Base-by-base conservation (phyloP, 2,888 invertebrate species). In the Agrotis clavis region DNA sequence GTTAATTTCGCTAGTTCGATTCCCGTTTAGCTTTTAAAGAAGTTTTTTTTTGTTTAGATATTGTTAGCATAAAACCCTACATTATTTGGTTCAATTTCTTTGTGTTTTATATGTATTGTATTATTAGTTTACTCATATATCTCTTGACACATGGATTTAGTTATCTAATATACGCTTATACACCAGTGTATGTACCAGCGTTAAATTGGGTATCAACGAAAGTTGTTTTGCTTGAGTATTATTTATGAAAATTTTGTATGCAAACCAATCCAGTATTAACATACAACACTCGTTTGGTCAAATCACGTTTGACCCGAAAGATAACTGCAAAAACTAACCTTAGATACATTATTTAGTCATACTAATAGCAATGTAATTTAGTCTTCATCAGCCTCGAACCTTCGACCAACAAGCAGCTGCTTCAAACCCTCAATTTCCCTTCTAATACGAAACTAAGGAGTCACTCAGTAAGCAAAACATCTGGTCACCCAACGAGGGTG, bases 381-480 rank as follows among this genome's bases (percentile, higher is more conserved):
- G 47, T 18, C 1, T 54, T 45, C 59, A 67, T 67, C 57, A 57
- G 19, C 30, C 14, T 25, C 45, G 21, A 18, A 6, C 21, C 21
- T 53, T 35, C 16, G 47, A n/a, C 13, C 21, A 50, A 30, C 14
- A 3, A 30, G 56, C 76, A 74, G 45, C 45, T 76, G 57, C 60
- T 18, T 7, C 9, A 25, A 56, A 14, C 62, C 76, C 59, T 9
- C 47, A 59, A 62, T 57, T 57, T 48, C 57, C 77, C 11, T 56
- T 19, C 61, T 69, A 68, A 69, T 45, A 50, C 69, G 13, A n/a
- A 77, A 70, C 70, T 77, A 59, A 77, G 71, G 59, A 63, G 13
- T 35, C 48, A 63, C 41, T 57, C 54, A 18, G 57, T 51, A 41
- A 74, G 25, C 59, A 75, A 71, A 75, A 75, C 76, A 80, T 80